phyloP scores from a whole-genome alignment of 2,113 vertebrate species.

The Bombycilla garrulus region DNA sequence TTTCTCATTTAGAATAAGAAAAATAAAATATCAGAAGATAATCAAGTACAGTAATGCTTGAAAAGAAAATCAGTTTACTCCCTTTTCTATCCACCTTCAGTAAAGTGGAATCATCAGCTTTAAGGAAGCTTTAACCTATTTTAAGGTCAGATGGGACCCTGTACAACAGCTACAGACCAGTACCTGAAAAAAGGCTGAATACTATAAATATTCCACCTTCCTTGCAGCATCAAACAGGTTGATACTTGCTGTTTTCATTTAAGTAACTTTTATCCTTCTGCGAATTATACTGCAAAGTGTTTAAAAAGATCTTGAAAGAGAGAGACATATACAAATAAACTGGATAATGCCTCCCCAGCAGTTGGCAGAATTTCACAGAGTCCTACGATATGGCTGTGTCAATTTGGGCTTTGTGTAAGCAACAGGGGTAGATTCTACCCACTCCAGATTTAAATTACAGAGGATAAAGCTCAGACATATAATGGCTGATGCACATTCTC shows the following conservation, averaged over 20 bases:
- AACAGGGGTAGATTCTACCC: background rate
- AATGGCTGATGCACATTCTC: background rate
- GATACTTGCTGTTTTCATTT: background rate
- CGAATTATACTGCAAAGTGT: background rate
- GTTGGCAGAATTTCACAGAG: conserved; percentile 24
- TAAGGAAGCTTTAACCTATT: background rate
- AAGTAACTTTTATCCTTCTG: conserved; percentile 2
- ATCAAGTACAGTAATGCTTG: background rate
- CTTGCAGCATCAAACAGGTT: background rate
- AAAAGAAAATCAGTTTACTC: background rate
- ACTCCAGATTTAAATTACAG: background rate
- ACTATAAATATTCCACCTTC: background rate
- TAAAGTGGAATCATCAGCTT: background rate
- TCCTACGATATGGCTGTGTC: background rate
- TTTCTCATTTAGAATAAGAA: background rate
- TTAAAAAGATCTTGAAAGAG: conserved; percentile 19
- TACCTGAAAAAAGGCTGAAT: background rate
- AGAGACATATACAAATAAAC: conserved; percentile 21
- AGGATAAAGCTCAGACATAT: background rate
- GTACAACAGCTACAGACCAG: background rate
- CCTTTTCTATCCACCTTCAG: background rate
- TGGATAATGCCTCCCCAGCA: conserved; percentile 4
- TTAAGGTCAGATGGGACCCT: background rate
- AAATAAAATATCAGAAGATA: background rate
- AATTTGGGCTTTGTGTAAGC: background rate